Evolutionary conservation across 2,113 vertebrate species (phyloP).

Genomic region (Eudorcas thomsonii): DNA sequence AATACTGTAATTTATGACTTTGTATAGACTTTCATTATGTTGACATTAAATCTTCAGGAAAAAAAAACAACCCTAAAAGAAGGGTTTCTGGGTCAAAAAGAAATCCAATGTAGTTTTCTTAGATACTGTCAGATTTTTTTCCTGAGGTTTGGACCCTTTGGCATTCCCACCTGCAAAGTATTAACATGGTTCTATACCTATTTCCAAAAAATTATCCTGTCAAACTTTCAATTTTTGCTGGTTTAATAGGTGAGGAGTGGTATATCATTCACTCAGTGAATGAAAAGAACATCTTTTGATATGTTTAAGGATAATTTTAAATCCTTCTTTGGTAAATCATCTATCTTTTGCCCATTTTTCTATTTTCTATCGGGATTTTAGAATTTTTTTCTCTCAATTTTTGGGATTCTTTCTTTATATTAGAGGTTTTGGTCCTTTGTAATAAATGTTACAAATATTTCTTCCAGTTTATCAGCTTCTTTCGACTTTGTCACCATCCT

Average conservation of each 20-base stretch:
- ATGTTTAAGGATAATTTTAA: neutral
- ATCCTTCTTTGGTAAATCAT: neutral
- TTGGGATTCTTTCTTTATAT: neutral
- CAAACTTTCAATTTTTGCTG: neutral
- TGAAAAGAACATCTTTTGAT: neutral
- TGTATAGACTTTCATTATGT: neutral
- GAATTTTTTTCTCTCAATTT: neutral
- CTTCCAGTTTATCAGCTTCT: neutral
- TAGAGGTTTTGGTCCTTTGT: neutral
- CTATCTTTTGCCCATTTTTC: neutral
- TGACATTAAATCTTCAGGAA: neutral
- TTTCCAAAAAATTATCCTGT: neutral
- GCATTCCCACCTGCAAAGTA: neutral
- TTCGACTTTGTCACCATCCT: neutral
- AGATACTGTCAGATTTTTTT: neutral
- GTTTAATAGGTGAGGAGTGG: neutral
- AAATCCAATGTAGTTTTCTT: neutral
- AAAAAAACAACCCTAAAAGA: neutral
- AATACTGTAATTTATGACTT: neutral
- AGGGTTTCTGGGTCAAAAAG: neutral
- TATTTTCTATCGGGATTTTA: neutral
- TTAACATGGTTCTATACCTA: neutral
- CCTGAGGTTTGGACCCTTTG: neutral
- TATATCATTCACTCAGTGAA: neutral
- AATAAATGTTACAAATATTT: neutral